A percentile compares a stretch with the other conserved stretches of the same genome.
Conservation (phyloP, 2,113 vertebrate genomes). For the Vombatus ursinus region DNA sequence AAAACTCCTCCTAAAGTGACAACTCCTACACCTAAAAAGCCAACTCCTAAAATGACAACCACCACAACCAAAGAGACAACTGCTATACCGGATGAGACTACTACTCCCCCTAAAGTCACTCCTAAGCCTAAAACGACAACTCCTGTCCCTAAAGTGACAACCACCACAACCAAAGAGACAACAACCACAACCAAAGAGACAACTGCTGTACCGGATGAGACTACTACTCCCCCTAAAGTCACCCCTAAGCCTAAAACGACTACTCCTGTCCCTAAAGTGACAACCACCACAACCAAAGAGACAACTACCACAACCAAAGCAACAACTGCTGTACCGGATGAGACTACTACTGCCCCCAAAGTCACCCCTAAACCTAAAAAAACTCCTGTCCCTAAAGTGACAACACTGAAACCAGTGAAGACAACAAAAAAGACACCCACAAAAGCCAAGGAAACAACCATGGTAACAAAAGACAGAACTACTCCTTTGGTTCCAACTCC, state of each 20-base stretch:
- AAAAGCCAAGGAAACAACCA: conserved; percentile 34
- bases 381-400: conserved; percentile 1
- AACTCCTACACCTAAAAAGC: not conserved
- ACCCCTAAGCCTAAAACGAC: not conserved
- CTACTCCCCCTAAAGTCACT: conserved; percentile 17
- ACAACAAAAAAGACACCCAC: conserved; percentile 44
- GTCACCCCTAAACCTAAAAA: conserved; percentile 12
- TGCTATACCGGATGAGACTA: not conserved
- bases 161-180: conserved; percentile 18
- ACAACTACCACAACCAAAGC: conserved; percentile 9
- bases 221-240: conserved; percentile 35
- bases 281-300: conserved; percentile 22
- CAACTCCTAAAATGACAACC: not conserved
- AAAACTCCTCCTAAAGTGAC: conserved; percentile 5
- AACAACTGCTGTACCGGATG: not conserved
- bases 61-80: conserved; percentile 26
- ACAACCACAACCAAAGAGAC: not conserved
- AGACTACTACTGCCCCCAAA: conserved; percentile 11
- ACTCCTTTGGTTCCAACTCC: conserved; percentile 10
- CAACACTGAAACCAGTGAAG: not conserved
- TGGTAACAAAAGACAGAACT: conserved; percentile 20
- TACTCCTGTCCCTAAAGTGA: not conserved
- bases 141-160: conserved; percentile 19
- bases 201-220: not conserved
- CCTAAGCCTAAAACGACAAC: conserved; percentile 42